Conservation (phyloP, 2,888 invertebrate genomes). For the Lasioglossum malachurum region DNA sequence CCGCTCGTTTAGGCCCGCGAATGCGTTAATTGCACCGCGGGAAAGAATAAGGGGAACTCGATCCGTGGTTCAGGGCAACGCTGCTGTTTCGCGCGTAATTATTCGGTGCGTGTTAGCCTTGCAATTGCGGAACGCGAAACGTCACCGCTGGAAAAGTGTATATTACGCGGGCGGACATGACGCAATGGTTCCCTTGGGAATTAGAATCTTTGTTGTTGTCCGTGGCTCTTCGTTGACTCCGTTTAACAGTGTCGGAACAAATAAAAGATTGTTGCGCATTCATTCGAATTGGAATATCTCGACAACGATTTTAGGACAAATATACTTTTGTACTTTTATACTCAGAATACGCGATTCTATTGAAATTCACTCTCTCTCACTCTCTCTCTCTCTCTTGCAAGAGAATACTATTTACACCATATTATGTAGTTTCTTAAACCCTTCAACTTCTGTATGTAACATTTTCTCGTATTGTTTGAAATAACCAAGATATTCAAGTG, state of each 20-base stretch:
- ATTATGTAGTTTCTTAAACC: no score
- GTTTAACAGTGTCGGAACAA: background rate
- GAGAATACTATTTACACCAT: no score
- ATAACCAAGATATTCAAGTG: no score
- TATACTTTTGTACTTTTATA: no score
- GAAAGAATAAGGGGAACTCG: slow-evolving; percentile 15
- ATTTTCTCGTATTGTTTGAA: no score
- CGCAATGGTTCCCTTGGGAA: background rate
- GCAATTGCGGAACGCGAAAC: slow-evolving; percentile 23
- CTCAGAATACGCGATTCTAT: no score
- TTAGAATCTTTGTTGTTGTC: background rate
- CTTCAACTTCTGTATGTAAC: no score
- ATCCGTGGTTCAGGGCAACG: slow-evolving; percentile 25
- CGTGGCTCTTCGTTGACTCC: background rate
- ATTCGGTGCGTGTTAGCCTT: slow-evolving; percentile 21
- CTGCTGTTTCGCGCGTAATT: slow-evolving; percentile 30
- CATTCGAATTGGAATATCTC: no score
- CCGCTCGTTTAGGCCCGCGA: slow-evolving; percentile 56
- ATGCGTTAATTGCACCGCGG: slow-evolving; percentile 43
- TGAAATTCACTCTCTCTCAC: no score
- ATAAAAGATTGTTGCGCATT: no score
- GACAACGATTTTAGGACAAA: no score
- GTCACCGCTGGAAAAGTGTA: background rate
- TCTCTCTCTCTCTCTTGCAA: no score
- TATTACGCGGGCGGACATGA: background rate